phyloP scores from a whole-genome alignment of 2,797 vertebrate species.

The Parauchenoglanis punctatus region DNA sequence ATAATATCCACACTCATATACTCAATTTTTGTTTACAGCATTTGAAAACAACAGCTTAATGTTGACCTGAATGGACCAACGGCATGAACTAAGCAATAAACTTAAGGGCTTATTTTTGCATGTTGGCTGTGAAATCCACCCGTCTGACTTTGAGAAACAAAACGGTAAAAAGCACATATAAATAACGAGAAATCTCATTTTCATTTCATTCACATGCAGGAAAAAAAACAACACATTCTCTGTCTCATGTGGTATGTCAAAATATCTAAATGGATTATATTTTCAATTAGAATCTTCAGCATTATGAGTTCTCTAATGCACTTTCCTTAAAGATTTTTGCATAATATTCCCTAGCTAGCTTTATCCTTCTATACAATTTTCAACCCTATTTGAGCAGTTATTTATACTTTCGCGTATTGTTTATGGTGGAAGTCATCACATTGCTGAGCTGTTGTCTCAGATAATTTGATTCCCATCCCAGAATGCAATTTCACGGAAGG shows the following conservation, averaged over 20 bases:
- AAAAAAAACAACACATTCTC: not conserved
- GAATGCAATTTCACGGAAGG: conserved; percentile 5
- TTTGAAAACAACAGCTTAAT: not conserved
- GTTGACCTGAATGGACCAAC: not conserved
- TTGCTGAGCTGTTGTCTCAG: not conserved
- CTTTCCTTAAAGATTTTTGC: not conserved
- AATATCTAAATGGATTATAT: not conserved
- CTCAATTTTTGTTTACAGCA: not conserved
- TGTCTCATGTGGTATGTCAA: not conserved
- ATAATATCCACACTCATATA: not conserved
- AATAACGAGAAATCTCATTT: not conserved
- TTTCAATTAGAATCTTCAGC: conserved; percentile 1
- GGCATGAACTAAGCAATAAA: not conserved
- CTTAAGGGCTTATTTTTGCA: not conserved
- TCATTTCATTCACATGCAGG: not conserved
- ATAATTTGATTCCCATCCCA: not conserved
- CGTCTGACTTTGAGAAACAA: not conserved
- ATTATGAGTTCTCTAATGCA: not conserved
- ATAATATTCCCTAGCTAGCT: not conserved
- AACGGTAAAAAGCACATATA: too few relatives aligned
- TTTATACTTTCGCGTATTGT: not conserved
- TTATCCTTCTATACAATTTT: not conserved
- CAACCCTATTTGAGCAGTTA: not conserved
- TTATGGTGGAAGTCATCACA: not conserved
- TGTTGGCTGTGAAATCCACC: not conserved